Conservation (phyloP, 2,888 invertebrate genomes). For the Branchipolynoe longqiensis region DNA sequence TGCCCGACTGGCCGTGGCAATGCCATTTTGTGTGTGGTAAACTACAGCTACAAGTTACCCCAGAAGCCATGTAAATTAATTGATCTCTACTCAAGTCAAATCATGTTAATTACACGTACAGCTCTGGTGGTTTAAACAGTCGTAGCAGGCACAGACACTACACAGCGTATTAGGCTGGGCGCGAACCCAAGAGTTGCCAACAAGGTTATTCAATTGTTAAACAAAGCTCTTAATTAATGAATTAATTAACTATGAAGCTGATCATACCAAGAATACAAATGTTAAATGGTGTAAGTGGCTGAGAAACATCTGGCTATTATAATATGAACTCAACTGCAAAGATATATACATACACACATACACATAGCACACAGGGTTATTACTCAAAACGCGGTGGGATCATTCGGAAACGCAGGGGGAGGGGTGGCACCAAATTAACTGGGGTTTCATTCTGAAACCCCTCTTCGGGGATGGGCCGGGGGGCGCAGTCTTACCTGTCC, state of each 20-base stretch:
- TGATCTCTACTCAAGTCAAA: slow-evolving; percentile 11
- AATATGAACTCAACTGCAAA: neutral
- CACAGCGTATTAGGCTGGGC: slow-evolving; percentile 11
- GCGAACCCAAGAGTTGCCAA: neutral
- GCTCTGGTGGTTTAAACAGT: neutral
- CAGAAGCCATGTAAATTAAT: neutral
- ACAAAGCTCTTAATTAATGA: slow-evolving; percentile 40
- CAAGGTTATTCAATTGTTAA: slow-evolving; percentile 18
- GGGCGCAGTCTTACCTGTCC: slow-evolving; percentile 67
- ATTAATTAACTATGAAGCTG: too few species aligned
- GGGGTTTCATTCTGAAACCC: neutral
- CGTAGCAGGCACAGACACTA: slow-evolving; percentile 4
- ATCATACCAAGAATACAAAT: too few species aligned
- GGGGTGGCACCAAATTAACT: neutral
- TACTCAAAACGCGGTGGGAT: neutral
- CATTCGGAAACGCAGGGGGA: neutral
- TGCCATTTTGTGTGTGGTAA: too few species aligned
- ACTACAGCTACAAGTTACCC: slow-evolving; percentile 18
- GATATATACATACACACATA: neutral
- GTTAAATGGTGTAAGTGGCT: slow-evolving; percentile 6
- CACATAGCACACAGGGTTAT: neutral
- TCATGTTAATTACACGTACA: neutral
- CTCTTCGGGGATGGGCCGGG: neutral
- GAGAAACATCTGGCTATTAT: too few species aligned
- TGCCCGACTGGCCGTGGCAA: neutral